These are phyloP conservation scores for Magallana nippona DNA, from an alignment of 2,888 invertebrate genomes.

Conservation along the genomic window DNA sequence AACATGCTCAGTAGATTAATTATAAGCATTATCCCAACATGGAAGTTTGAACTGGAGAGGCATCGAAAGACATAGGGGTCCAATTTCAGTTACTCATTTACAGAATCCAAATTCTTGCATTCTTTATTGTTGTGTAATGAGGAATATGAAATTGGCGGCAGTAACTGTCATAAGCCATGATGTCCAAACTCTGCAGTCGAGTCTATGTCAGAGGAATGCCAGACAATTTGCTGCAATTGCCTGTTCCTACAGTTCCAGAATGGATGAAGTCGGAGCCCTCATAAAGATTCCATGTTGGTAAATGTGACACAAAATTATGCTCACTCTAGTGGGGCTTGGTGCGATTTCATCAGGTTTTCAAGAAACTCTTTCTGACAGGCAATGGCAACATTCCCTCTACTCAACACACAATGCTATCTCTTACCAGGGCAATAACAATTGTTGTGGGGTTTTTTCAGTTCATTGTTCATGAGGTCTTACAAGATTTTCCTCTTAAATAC, in stretches of 20 bases:
- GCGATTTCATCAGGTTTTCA: slow-evolving; percentile 25
- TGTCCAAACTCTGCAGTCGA: slow-evolving; percentile 1
- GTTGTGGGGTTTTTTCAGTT: not conserved
- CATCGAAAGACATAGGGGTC: not conserved
- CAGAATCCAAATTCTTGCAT: not conserved
- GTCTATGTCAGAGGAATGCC: not conserved
- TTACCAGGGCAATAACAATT: slow-evolving; percentile 1
- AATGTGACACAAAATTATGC: not conserved
- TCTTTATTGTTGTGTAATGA: not conserved
- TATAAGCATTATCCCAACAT: no score
- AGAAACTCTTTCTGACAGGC: slow-evolving; percentile 1
- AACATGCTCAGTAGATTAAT: no score
- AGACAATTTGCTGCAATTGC: slow-evolving; percentile 11
- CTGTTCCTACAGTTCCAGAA: not conserved
- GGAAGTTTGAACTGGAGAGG: no score
- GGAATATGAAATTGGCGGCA: not conserved
- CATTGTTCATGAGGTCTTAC: not conserved
- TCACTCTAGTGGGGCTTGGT: not conserved
- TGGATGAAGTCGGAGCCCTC: not conserved
- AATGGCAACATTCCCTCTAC: slow-evolving; percentile 2
- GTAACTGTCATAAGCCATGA: not conserved
- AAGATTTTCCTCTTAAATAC: slow-evolving; percentile 29
- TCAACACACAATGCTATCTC: slow-evolving; percentile 7
- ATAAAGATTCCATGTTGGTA: slow-evolving; percentile 26
- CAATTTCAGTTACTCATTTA: not conserved